Base-by-base conservation (phyloP, 2,888 invertebrate genomes). In the Chesias legatella region DNA sequence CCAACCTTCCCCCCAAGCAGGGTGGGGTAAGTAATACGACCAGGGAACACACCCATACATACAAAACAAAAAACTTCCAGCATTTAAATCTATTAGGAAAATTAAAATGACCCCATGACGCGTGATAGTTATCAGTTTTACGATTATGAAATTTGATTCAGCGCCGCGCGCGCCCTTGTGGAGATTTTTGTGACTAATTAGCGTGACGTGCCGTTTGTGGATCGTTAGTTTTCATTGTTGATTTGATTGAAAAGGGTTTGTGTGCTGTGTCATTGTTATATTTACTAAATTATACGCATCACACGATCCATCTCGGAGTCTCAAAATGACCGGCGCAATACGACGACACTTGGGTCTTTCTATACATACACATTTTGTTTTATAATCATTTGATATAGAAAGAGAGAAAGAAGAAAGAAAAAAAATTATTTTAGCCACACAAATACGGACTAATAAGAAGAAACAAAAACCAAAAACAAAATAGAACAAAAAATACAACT, bases 71-170 rank as follows among this genome's bases (percentile, higher is more conserved):
- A 47, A 28, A 33, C 34, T 33, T 26, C 20, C 10, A 34, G 41
- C 75, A 74, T 74, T 72, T 74, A 73, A 76, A 78, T 74, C 78
- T 74, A 77, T 79, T 79, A 79, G 48, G 51, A 43, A 68, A 78
- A 74, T 79, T 70, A 77, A 74, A 67, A 62, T 48, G 60, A 40
- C 67, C 64, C 67, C 59, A 61, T 59, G 63, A 56, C 63, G 57
- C 51, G 51, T 59, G 75, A 76, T 76, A 59, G 55, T 24, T 47
- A 76, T 75, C 76, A 56, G 36, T 46, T 60, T 69, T 65, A 69
- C 59, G 64, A 66, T 63, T 39, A 51, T 51, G 51, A 49, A 27
- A 44, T 52, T 54, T 34, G 41, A 48, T 48, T 49, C 36, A 43
- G 32, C 41, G 37, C 54, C n/a, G n/a, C n/a, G 32, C 41, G 48